Evolutionary conservation across 2,113 vertebrate species (phyloP), one percentile per base, ranked within the genome.

Genomic region (Trachemys scripta): DNA sequence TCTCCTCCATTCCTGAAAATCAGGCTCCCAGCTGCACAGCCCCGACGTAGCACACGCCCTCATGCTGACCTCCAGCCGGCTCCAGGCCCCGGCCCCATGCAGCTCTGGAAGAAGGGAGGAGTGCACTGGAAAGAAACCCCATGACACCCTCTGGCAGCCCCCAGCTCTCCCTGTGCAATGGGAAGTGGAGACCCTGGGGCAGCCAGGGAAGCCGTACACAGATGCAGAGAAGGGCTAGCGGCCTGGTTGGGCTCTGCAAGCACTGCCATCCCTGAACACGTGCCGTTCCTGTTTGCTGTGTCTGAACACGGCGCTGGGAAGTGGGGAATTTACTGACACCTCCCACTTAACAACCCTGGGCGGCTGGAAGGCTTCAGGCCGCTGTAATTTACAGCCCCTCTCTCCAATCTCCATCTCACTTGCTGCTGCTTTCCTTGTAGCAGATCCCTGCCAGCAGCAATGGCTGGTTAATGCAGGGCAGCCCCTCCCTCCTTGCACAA

Each of bases 361-460:
- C 98, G 98, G 98, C 97, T 97, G 97, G 96, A 92, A 98, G 98
- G 97, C 97, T 97, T 98, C 97, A 97, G 98, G 97, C 95, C 65
- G 87, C 94, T 97, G 94, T 96, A 98, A 98, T 98, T 98, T 98
- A 98, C 95, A 97, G 97, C 97, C 97, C 98, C 97, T 98, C 97
- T 97, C 97, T 97, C 95, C 96, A 24, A 98, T 97, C 98, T 98
- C 95, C 97, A 97, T 79, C 98, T 98, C 96, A 65, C 92, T 92
- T 8, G 85, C 97, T 93, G 97, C 97, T 93, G 96, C 96, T 97
- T 96, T 98, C 98, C 98, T 98, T 96, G 98, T 96, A 59, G 29
- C 96, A 98, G 96, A 97, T 98, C 98, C 97, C 98, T 98, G 98
- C 98, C 98, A 98, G 98, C 98, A 98, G 98, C 98, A 98, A 98